Evolutionary conservation across 2,113 vertebrate genomes (phyloP), one percentile per base, ranked within the genome.

Genomic region (Pleuronectes platessa): DNA sequence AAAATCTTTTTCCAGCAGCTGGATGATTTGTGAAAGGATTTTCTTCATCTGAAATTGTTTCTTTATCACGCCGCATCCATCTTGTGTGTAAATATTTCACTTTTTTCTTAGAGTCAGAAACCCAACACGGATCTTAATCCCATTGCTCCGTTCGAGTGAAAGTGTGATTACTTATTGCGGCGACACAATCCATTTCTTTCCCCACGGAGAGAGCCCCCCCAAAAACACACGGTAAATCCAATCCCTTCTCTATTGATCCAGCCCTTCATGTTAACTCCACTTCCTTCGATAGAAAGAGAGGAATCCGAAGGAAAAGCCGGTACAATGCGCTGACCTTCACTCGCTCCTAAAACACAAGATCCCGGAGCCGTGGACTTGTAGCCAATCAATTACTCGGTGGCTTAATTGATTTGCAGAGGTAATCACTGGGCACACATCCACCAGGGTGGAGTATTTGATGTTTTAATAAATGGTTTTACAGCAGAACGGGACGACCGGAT

Each of bases 351-450:
- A 85, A 78, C 76, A 77, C 80, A 69, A 70, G 82, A 82, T 80
- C 80, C 76, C 47, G 63, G 62, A 86, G 69, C 65, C 24, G 18
- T 11, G 56, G 75, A 84, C 65, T 84, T 63, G 69, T 65, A 86
- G 73, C 81, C 77, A 83, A 88, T 88, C 83, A 87, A 89, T 92
- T 87, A 87, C 79, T 76, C 64, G 21, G 85, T 84, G 64, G 75
- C 85, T 87, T 86, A 85, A 92, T 90, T 88, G 88, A 88, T 92
- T 85, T 86, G 81, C 83, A 86, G 78, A 89, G 88, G 88, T 90
- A 86, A 90, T 89, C 90, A 87, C 69, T 72, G 77, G 84, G 78
- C 81, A 83, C 68, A 26, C 81, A 66, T 88, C 83, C 89, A 87
- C 82, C 71, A 68, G 66, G 73, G 62, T 42, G 18, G 55, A 84